Evolutionary conservation across 2,113 vertebrate genomes (phyloP), one percentile per base, ranked within the genome.

Genomic region (Labeo catla): DNA sequence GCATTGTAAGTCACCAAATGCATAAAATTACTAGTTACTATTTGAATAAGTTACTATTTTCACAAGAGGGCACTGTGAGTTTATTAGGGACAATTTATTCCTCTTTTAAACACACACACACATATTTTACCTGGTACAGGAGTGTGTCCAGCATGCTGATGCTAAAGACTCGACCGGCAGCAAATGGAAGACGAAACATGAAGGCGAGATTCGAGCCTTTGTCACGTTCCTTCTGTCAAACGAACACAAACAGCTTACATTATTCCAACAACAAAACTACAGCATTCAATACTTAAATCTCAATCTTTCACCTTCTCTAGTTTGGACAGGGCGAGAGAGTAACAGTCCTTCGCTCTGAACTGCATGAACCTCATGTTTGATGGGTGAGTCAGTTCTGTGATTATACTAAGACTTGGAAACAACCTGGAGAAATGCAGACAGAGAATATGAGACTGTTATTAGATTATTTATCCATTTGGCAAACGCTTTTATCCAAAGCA

Each of bases 311-410:
- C 97, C 96, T 99, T 98, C 93, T 99, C 97, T 89, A 99, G 89
- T 93, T 97, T 98, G 89, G 97, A 98, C 43, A 99, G 95, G 83
- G 97, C 97, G 84, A 98, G 93, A 19, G 97, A 98, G 89, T 99
- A 99, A 92, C 97, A 97, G 92, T 99, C 98, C 93, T 99, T 99
- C 61, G 97, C 97, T 93, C 97, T 95, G 94, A 98, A 98, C 87
- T 99, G 98, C 98, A 98, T 99, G 93, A 98, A 98, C 90, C 97
- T 96, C 97, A 99, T 98, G 92, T 99, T 99, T 91, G 98, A 97
- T 49, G 97, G 97, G 85, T 99, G 98, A 81, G 97, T 99, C 68
- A 99, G 95, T 88, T 99, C 98, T 34, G 97, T 98, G 91, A 99
- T 98, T 83, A 99, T 98, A 91, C 96, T 99, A 86, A 99, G 96